A percentile compares a stretch with the other conserved stretches of the same genome.
These are phyloP conservation scores for Corythornis vintsioides DNA, from an alignment of 2,113 vertebrate genomes.

Conservation along the genomic window DNA sequence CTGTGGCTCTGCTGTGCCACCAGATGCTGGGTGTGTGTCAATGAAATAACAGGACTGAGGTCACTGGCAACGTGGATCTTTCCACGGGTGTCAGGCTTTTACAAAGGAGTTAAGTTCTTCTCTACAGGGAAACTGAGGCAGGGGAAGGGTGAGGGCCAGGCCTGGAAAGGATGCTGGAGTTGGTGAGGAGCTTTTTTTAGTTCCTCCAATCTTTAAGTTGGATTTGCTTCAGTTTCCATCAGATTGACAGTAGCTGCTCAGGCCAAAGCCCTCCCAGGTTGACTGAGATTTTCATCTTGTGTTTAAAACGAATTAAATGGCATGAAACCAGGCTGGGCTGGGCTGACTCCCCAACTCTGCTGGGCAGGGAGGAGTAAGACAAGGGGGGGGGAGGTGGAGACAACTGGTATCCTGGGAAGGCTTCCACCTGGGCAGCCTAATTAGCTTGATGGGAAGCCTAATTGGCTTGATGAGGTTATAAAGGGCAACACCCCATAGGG, in stretches of 20 bases:
- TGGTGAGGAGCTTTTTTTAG: not conserved
- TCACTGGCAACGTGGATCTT: accelerated
- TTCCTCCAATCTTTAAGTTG: not conserved
- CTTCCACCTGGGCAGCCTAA: not conserved
- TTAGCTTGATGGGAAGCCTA: not conserved
- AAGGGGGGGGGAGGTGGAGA: too few relatives aligned
- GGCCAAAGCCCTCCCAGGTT: not conserved
- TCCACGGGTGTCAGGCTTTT: not conserved
- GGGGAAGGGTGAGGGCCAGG: not conserved
- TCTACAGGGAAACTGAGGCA: not conserved
- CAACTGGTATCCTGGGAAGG: not conserved
- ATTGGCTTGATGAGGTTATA: not conserved
- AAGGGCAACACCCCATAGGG: not conserved
- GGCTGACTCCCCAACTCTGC: not conserved
- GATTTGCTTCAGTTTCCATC: not conserved
- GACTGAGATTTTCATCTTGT: not conserved
- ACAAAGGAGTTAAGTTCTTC: not conserved
- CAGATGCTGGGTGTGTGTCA: not conserved
- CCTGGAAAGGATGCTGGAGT: not conserved
- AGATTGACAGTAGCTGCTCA: not conserved
- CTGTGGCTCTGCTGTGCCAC: not conserved
- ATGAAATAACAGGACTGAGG: not conserved
- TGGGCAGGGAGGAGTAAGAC: not conserved
- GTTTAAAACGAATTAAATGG: not conserved
- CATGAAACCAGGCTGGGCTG: not conserved